These are phyloP conservation scores for Malurus cyaneus DNA, from an alignment of 2,113 vertebrate genomes.

Conservation along the genomic window DNA sequence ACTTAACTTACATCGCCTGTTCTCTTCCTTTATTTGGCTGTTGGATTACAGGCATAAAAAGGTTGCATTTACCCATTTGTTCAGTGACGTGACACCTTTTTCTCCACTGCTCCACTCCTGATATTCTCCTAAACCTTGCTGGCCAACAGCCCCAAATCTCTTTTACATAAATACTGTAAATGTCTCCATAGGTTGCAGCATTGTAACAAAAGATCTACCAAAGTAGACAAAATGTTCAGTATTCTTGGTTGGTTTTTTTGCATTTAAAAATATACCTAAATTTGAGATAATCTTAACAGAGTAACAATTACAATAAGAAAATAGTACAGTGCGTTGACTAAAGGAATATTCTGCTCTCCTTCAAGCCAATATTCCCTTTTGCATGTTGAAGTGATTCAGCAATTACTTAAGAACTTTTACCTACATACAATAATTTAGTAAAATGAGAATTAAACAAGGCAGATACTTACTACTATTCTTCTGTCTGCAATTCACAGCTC, in stretches of 20 bases:
- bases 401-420: conserved; percentile 68
- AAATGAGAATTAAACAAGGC: conserved; percentile 63
- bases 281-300: conserved; percentile 78
- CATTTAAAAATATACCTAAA: conserved; percentile 77
- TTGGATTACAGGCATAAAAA: conserved; percentile 45
- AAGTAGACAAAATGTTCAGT: conserved; percentile 74
- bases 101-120: neutral
- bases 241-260: conserved; percentile 52
- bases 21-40: conserved; percentile 59
- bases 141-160: conserved; percentile 8
- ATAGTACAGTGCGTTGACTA: conserved; percentile 82
- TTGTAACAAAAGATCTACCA: conserved; percentile 70
- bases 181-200: conserved; percentile 77
- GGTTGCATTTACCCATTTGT: conserved; percentile 53
- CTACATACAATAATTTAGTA: conserved; percentile 72
- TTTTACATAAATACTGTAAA: conserved; percentile 86
- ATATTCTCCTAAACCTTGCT: neutral
- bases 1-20: conserved; percentile 58
- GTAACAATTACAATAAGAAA: conserved; percentile 79
- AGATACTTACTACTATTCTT: conserved; percentile 61
- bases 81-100: conserved; percentile 34
- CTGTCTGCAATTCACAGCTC: conserved; percentile 68
- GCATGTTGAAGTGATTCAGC: conserved; percentile 75
- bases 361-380: conserved; percentile 71
- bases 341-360: conserved; percentile 65